Evolutionary conservation across 2,797 vertebrate genomes (phyloP).

Genomic region (Valencia hispanica): DNA sequence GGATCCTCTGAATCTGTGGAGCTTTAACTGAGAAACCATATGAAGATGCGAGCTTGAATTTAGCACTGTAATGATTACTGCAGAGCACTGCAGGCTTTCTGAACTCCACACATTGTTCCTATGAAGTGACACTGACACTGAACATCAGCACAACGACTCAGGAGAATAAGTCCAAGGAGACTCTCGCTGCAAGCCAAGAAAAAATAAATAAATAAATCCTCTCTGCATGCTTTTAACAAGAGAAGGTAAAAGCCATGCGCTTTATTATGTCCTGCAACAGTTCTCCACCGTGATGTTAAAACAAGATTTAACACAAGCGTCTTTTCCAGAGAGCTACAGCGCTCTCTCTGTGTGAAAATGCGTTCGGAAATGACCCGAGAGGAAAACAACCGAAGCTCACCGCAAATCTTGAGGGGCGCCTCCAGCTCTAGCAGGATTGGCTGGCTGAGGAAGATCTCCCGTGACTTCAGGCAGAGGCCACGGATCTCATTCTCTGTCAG

Average conservation of each 20-base stretch:
- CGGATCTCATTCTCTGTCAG: constrained; percentile 86
- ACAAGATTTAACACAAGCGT: too few relatives aligned
- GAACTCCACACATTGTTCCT: constrained; percentile 13
- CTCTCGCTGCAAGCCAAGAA: constrained; percentile 13
- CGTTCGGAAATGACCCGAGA: constrained; percentile 8
- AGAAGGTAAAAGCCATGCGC: constrained; percentile 30
- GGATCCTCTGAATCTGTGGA: neutral
- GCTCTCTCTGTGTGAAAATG: constrained; percentile 32
- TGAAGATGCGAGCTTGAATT: constrained; percentile 12
- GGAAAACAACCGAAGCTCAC: constrained; percentile 71
- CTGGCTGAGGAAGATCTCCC: constrained; percentile 88
- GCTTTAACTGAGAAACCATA: constrained; percentile 5
- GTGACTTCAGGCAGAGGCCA: constrained; percentile 85
- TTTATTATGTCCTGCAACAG: neutral
- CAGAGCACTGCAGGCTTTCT: constrained; percentile 8
- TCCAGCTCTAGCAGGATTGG: constrained; percentile 86
- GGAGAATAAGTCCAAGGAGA: constrained; percentile 36
- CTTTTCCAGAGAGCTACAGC: constrained; percentile 9
- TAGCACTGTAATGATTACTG: constrained; percentile 6
- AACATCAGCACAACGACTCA: constrained; percentile 36
- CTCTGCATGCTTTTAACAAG: constrained; percentile 16
- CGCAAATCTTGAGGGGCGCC: constrained; percentile 86
- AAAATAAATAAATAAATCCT: constrained; percentile 17
- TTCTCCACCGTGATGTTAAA: too few relatives aligned
- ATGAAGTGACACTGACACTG: constrained; percentile 20